A percentile compares a stretch with the other conserved stretches of the same genome.
phyloP scores from a whole-genome alignment of 2,888 invertebrate genomes.

The Smittia sp. region DNA sequence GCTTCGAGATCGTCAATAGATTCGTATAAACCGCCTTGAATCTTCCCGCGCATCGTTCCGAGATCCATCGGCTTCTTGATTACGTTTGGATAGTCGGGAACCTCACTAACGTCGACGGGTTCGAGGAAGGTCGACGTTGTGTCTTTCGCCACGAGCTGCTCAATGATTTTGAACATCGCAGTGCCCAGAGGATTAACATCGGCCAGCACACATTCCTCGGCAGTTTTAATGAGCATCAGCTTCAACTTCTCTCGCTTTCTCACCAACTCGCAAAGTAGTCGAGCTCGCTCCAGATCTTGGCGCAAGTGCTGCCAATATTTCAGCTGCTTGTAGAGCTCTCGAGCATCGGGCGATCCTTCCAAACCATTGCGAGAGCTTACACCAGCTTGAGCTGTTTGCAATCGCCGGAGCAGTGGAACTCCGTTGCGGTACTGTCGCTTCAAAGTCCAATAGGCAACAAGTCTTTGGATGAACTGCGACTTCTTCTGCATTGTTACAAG shows the following conservation, averaged over 20 bases:
- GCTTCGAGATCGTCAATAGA: constrained; percentile 75
- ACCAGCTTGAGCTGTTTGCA: constrained; percentile 63
- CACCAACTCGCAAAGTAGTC: constrained; percentile 87
- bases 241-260: constrained; percentile 95
- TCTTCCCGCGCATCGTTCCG: constrained; percentile 78
- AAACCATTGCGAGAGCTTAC: constrained; percentile 59
- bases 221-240: constrained; percentile 76
- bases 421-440: constrained; percentile 94
- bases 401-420: constrained; percentile 83
- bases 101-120: constrained; percentile 84
- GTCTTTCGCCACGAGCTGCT: constrained; percentile 75
- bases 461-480: constrained; percentile 79
- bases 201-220: constrained; percentile 76
- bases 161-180: constrained; percentile 72
- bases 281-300: constrained; percentile 89
- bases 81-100: constrained; percentile 85
- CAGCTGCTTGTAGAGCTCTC: constrained; percentile 78
- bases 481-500: constrained; percentile 73
- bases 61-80: constrained; percentile 87
- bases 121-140: constrained; percentile 85
- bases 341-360: constrained; percentile 64
- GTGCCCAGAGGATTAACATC: constrained; percentile 79
- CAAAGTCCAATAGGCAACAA: constrained; percentile 96
- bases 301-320: constrained; percentile 93
- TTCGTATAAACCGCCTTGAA: constrained; percentile 66